Percentiles rank a stretch among this genome's conserved stretches.
Evolutionary conservation across 2,797 vertebrate genomes (phyloP).

Genomic region (Enteromius afrohamiltoni): DNA sequence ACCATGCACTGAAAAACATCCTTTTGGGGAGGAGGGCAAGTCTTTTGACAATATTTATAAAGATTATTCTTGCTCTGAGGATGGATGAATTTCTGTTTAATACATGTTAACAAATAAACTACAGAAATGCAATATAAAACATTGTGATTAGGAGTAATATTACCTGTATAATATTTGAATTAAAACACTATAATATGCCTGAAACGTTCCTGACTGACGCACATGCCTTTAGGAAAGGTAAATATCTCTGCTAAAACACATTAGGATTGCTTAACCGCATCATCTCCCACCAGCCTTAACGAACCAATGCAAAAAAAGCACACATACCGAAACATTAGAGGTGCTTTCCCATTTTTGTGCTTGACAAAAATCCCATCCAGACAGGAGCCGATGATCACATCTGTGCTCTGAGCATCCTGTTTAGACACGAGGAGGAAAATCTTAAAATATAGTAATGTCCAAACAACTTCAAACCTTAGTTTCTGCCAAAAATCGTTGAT

Average conservation of each 20-base stretch:
- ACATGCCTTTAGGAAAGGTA: not conserved
- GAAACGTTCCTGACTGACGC: not conserved
- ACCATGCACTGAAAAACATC: not conserved
- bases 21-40: not conserved
- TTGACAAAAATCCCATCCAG: slow-evolving; percentile 97
- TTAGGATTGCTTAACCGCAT: not conserved
- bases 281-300: not conserved
- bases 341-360: slow-evolving; percentile 90
- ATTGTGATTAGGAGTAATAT: not conserved
- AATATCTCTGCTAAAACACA: not conserved
- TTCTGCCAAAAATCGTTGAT: not conserved
- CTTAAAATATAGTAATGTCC: not conserved
- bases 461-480: not conserved
- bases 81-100: not conserved
- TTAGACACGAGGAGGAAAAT: slow-evolving; percentile 8
- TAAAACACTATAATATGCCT: not conserved
- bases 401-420: slow-evolving; percentile 93
- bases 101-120: not conserved
- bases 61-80: not conserved
- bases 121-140: not conserved
- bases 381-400: slow-evolving; percentile 91
- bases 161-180: not conserved
- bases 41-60: not conserved
- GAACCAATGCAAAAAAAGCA: not conserved
- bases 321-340: slow-evolving; percentile 89